Evolutionary conservation across 2,113 vertebrate species (phyloP).

Genomic region (Notechis scutatus): DNA sequence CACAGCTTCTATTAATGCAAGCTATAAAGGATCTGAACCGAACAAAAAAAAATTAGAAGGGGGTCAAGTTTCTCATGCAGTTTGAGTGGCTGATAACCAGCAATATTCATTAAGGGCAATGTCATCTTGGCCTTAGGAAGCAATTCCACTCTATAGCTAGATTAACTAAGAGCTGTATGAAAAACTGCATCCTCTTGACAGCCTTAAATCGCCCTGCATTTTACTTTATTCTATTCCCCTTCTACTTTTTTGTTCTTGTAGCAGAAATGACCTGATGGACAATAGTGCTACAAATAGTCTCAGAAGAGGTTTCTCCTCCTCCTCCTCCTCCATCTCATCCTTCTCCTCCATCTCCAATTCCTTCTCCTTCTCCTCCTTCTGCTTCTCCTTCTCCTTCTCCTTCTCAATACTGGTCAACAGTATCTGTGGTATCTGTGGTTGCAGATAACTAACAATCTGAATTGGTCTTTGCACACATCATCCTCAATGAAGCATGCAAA

Average conservation of each 20-base stretch:
- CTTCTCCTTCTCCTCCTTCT: background rate
- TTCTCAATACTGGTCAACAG: too few species aligned
- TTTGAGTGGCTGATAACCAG: background rate
- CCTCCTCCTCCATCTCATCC: accelerated
- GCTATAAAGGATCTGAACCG: background rate
- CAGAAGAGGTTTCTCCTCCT: background rate
- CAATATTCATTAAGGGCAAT: background rate
- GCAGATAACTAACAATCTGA: too few species aligned
- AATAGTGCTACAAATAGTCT: background rate
- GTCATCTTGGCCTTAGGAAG: background rate
- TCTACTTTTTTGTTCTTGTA: background rate
- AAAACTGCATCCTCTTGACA: background rate
- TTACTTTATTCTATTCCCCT: background rate
- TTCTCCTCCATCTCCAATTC: too few species aligned
- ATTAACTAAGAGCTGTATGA: background rate
- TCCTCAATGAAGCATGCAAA: too few species aligned
- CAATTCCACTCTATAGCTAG: background rate
- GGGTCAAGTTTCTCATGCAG: background rate
- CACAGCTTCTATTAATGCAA: background rate
- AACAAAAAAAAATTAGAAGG: background rate
- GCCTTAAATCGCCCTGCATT: background rate
- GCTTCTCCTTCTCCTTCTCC: background rate
- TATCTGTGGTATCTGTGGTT: too few species aligned
- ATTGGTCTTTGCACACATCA: too few species aligned
- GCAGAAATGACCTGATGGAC: background rate